A percentile compares a stretch with the other conserved stretches of the same genome.
These are phyloP conservation scores for Gymnarchus niloticus DNA, from an alignment of 2,113 vertebrate species.

Conservation along the genomic window DNA sequence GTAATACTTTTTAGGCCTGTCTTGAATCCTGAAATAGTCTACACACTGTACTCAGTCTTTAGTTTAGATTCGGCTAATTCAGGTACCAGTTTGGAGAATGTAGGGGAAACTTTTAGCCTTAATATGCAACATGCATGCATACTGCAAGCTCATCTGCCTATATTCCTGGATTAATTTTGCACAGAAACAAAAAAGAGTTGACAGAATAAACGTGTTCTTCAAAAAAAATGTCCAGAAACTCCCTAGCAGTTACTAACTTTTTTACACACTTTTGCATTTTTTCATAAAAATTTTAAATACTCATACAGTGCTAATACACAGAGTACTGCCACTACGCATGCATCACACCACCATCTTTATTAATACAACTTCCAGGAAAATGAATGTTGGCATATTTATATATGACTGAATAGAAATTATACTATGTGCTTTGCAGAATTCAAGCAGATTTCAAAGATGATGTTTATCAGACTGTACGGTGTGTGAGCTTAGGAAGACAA, in stretches of 20 bases:
- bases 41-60: not conserved
- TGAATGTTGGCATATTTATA: not conserved
- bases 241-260: too few relatives aligned
- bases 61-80: not conserved
- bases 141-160: too few relatives aligned
- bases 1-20: not conserved
- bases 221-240: too few relatives aligned
- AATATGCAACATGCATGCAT: too few relatives aligned
- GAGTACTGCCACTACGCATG: too few relatives aligned
- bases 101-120: too few relatives aligned
- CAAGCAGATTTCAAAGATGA: not conserved
- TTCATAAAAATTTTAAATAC: too few relatives aligned
- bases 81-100: not conserved
- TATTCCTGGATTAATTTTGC: too few relatives aligned
- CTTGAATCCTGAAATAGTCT: not conserved
- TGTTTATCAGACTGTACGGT: not conserved
- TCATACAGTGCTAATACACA: too few relatives aligned
- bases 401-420: not conserved
- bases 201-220: too few relatives aligned
- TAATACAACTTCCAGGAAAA: not conserved
- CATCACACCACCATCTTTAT: not conserved
- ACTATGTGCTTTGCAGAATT: not conserved
- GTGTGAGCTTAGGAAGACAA: constrained; percentile 38
- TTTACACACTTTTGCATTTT: too few relatives aligned
- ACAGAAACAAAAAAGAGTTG: too few relatives aligned